Evolutionary conservation across 2,113 vertebrate genomes (phyloP).

Genomic region (Aegotheles bennettii): DNA sequence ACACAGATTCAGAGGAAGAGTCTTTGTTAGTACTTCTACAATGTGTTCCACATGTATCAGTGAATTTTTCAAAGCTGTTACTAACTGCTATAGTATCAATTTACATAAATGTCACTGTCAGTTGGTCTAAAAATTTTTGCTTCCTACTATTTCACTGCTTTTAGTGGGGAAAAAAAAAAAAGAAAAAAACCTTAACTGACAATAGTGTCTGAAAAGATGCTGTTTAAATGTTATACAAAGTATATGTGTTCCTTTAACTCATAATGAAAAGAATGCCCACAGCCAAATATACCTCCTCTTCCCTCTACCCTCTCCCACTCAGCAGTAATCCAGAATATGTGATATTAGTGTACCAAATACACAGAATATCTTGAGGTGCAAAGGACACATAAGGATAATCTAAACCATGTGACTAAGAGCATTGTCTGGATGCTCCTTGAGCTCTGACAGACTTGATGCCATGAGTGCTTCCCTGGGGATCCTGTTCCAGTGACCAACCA

Average conservation of each 20-base stretch:
- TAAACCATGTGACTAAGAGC: background rate
- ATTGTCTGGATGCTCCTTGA: background rate
- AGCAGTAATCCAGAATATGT: background rate
- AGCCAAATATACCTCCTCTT: background rate
- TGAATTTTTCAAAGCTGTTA: background rate
- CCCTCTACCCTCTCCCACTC: background rate
- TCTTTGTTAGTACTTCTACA: background rate
- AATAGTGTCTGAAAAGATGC: background rate
- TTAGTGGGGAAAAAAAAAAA: background rate
- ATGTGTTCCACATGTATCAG: background rate
- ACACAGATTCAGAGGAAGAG: background rate
- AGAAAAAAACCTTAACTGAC: background rate
- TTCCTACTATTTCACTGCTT: background rate
- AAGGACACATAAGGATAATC: background rate
- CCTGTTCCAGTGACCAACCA: background rate
- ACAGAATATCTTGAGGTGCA: background rate
- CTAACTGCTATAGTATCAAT: background rate
- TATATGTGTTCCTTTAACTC: background rate
- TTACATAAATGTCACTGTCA: background rate
- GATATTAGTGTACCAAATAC: background rate
- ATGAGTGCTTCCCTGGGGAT: background rate
- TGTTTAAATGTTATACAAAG: background rate
- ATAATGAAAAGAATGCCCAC: background rate
- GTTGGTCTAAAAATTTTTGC: background rate
- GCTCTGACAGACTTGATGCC: background rate